Conservation (phyloP, 2,797 vertebrate genomes). For the Poeciliopsis presidionis region DNA sequence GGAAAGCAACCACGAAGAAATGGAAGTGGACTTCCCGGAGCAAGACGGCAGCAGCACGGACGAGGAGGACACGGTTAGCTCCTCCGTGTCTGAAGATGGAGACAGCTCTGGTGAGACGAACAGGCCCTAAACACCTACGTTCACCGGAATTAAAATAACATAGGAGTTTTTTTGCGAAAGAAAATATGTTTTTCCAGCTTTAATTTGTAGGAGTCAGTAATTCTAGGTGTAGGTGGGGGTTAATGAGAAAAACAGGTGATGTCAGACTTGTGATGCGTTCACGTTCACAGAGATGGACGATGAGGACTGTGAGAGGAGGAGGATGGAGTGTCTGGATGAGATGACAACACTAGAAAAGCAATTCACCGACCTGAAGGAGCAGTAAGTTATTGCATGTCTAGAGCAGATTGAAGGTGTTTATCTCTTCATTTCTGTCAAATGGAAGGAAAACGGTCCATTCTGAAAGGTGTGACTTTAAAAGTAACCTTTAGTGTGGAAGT, state of each 20-base stretch:
- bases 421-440: not conserved
- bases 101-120: conserved; percentile 90
- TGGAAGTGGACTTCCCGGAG: conserved; percentile 96
- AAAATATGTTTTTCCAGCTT: not conserved
- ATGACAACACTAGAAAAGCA: conserved; percentile 99
- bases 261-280: conserved; percentile 30
- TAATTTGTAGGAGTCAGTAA: not conserved
- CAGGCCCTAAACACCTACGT: conserved; percentile 40
- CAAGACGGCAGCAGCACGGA: conserved; percentile 96
- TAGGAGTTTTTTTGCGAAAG: not conserved
- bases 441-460: not conserved
- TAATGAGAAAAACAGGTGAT: conserved; percentile 5
- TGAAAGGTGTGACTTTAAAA: not conserved
- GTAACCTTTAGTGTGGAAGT: not conserved
- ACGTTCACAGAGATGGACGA: conserved; percentile 93
- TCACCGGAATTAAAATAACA: not conserved
- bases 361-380: conserved; percentile 98
- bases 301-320: conserved; percentile 97
- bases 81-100: conserved; percentile 95
- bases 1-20: conserved; percentile 94
- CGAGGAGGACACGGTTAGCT: conserved; percentile 96
- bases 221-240: not conserved
- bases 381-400: conserved; percentile 84
- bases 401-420: not conserved
- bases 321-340: conserved; percentile 98